phyloP scores from a whole-genome alignment of 2,113 vertebrate species.

The Capra hircus region DNA sequence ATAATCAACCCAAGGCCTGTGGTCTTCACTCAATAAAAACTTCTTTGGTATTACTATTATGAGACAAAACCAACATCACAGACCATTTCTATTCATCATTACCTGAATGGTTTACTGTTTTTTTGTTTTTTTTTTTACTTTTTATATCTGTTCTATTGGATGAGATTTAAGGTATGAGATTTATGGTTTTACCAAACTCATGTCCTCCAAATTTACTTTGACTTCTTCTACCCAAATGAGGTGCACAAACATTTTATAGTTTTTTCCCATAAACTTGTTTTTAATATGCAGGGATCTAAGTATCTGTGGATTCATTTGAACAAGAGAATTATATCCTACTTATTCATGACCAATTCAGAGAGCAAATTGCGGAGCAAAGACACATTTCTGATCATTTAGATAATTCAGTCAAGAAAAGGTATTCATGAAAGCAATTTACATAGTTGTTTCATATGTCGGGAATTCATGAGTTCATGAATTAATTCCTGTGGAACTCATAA shows the following conservation, averaged over 20 bases:
- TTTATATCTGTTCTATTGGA: not conserved
- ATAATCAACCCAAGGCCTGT: not conserved
- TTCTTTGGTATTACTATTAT: not conserved
- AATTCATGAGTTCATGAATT: too few species aligned
- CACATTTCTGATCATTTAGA: not conserved
- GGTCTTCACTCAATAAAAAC: not conserved
- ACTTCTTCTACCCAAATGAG: not conserved
- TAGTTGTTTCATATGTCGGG: not conserved
- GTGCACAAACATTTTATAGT: not conserved
- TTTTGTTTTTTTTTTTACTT: rapidly evolving
- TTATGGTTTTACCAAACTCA: not conserved
- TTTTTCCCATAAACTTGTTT: too few species aligned
- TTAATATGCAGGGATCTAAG: too few species aligned
- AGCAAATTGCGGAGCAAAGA: not conserved
- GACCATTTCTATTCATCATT: not conserved
- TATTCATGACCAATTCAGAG: not conserved
- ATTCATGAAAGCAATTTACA: rapidly evolving
- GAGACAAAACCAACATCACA: not conserved
- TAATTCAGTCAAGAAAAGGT: not conserved
- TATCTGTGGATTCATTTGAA: not conserved
- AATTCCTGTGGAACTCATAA: too few species aligned
- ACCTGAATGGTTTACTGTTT: not conserved
- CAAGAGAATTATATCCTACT: not conserved
- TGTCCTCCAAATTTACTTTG: not conserved
- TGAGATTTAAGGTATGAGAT: not conserved